Evolutionary conservation across 2,888 invertebrate genomes (phyloP), one percentile per base, ranked within the genome.

Genomic region (Sphaerophoria taeniata): DNA sequence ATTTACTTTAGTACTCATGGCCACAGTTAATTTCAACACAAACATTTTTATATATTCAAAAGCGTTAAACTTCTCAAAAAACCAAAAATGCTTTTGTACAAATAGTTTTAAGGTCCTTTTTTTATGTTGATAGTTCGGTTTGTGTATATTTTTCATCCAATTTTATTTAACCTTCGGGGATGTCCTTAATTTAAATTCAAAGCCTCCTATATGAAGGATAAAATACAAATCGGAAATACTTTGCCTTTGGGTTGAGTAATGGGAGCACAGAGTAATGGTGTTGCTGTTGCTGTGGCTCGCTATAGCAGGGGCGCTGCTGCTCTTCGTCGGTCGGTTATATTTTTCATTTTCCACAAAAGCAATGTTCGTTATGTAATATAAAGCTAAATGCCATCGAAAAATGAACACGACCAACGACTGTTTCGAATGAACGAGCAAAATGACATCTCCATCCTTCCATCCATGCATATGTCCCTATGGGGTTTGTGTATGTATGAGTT

Each of bases 101-200:
- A 24, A 24, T 73, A 78, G 69, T 78, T 76, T 81, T 16, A 53
- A 60, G 24, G 24, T 33, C 14, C 36, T 16, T 49, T 6, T 60
- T 65, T 65, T 77, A 24, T 24, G 24, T 24, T 24, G 24, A 2
- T 2, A 24, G 24, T 24, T 24, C 24, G 24, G 24, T 63, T 70
- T 80, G 33, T 53, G 33, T 34, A 56, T 24, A 55, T 45, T 47
- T 49, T 34, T 49, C 49, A 65, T 65, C 16, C 79, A 80, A 61
- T 80, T 73, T 61, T 61, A 72, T 84, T 80, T 84, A 80, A 80
- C 84, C 84, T 84, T 84, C 84, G 79, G 84, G 84, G 75, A 84
- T 61, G 79, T 84, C 71, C 79, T 80, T 75, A 84, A 80, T 80
- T 80, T 72, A 75, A 84, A 84, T 84, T 84, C 75, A 84, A 84